Conservation (phyloP, 1,140 invertebrate species). For the Gonioctena quinquepunctata region DNA sequence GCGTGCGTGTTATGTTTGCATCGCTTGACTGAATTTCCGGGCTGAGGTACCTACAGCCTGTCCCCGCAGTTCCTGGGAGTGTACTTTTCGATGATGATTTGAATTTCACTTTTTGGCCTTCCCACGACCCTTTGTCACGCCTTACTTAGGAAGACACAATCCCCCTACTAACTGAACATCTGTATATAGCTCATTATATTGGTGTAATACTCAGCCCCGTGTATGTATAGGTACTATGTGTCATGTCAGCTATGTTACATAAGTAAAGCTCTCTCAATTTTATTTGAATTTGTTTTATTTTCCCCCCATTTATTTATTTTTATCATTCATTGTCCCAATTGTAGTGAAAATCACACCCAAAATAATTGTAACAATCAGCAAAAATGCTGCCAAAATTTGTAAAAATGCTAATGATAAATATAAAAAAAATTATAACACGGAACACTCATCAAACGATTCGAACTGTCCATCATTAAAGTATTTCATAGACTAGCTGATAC, state of each 20-base stretch:
- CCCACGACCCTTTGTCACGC: slow-evolving; percentile 42
- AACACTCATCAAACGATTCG: too few relatives aligned
- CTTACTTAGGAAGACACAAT: slow-evolving; percentile 48
- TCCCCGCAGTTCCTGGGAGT: slow-evolving; percentile 39
- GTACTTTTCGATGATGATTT: slow-evolving; percentile 29
- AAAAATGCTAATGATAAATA: too few relatives aligned
- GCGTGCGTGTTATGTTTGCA: slow-evolving; percentile 45
- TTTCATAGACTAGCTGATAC: too few relatives aligned
- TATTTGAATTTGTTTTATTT: slow-evolving; percentile 23
- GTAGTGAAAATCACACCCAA: too few relatives aligned
- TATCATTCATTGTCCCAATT: too few relatives aligned
- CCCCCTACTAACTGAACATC: slow-evolving; percentile 51
- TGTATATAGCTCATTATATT: slow-evolving; percentile 55
- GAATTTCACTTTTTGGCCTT: slow-evolving; percentile 25
- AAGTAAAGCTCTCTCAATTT: slow-evolving; percentile 57
- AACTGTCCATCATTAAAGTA: too few relatives aligned
- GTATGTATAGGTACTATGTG: slow-evolving; percentile 57
- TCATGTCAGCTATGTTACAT: slow-evolving; percentile 57
- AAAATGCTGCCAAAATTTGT: too few relatives aligned
- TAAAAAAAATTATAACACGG: too few relatives aligned
- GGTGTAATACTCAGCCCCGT: slow-evolving; percentile 56
- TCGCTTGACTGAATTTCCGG: slow-evolving; percentile 51
- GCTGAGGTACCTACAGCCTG: slow-evolving; percentile 35
- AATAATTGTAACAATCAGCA: too few relatives aligned
- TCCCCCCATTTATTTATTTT: too few relatives aligned